These are phyloP conservation scores for Oreocharis arfaki DNA, from an alignment of 2,113 vertebrate species.

Conservation along the genomic window DNA sequence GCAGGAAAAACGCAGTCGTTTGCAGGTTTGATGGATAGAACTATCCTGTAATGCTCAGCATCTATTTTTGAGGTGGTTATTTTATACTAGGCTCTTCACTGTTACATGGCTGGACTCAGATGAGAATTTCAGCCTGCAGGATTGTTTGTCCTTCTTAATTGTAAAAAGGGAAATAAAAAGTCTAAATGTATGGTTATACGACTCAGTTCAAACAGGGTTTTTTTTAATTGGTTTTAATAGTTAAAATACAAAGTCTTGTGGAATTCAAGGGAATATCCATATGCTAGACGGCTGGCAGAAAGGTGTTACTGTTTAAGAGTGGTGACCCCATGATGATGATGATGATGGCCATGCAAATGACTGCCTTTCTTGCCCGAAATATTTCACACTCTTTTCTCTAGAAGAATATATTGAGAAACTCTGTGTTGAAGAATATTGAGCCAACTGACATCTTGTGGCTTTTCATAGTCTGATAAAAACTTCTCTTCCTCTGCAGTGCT, in stretches of 20 bases:
- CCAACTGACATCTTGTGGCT: neutral
- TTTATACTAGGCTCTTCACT: neutral
- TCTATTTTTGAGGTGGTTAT: neutral
- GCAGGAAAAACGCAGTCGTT: rapidly evolving
- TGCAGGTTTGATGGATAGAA: neutral
- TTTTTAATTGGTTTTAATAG: neutral
- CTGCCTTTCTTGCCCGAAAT: neutral
- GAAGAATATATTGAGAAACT: neutral
- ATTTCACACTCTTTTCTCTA: neutral
- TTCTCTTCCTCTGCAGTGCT: neutral
- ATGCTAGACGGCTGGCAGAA: neutral
- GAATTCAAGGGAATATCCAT: neutral
- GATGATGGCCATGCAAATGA: neutral
- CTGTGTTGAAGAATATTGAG: neutral
- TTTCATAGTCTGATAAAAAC: neutral
- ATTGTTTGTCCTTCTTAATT: neutral
- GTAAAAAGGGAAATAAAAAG: neutral
- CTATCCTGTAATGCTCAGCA: neutral
- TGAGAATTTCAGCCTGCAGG: neutral
- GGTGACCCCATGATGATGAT: neutral
- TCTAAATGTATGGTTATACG: neutral
- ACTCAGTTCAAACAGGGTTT: neutral
- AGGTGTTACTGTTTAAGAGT: neutral
- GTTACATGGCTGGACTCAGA: neutral
- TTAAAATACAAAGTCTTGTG: neutral